Conservation (phyloP, 2,797 vertebrate genomes). For the Diplodus sargus region DNA sequence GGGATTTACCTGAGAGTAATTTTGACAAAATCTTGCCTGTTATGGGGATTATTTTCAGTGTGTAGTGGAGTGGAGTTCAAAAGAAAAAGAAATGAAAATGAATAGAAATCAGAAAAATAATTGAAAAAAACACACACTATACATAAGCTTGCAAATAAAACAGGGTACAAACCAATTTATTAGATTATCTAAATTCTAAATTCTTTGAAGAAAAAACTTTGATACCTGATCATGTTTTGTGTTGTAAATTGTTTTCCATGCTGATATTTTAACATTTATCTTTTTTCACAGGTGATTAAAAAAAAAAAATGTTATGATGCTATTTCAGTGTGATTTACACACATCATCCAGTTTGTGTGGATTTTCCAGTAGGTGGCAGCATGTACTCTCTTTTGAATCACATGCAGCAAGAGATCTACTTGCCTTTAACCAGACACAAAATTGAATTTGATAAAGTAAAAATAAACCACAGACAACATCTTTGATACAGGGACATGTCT, state of each 20-base stretch:
- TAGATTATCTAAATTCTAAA: not conserved
- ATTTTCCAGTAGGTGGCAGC: slow-evolving; percentile 72
- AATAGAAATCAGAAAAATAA: no score
- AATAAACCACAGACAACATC: slow-evolving; percentile 13
- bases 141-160: not conserved
- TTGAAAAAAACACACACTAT: not conserved
- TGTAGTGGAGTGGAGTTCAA: no score
- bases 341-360: not conserved
- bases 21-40: not conserved
- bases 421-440: not conserved
- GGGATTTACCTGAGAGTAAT: not conserved
- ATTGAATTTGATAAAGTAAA: not conserved
- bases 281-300: not conserved
- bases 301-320: not conserved
- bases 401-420: not conserved
- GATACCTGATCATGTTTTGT: not conserved
- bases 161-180: not conserved
- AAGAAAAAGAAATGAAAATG: no score
- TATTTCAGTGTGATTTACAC: not conserved
- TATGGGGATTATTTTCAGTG: not conserved
- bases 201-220: not conserved
- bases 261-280: not conserved
- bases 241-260: not conserved
- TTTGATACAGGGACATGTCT: not conserved
- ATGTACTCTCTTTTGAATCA: slow-evolving; percentile 43